Evolutionary conservation across 2,888 invertebrate species (phyloP).

Genomic region (Synanthedon myopaeformis): DNA sequence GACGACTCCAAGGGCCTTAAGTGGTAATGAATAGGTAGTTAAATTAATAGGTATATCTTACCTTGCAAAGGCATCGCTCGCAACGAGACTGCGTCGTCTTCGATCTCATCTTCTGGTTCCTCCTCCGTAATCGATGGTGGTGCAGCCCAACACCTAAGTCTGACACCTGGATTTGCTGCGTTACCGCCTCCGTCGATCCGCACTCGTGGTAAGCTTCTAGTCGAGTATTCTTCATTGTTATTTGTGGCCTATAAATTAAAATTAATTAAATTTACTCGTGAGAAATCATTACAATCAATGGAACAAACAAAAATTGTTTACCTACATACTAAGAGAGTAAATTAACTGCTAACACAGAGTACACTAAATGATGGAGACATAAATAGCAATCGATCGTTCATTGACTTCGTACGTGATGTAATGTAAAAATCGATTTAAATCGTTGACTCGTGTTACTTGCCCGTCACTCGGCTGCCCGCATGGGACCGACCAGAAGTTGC

Average conservation of each 20-base stretch:
- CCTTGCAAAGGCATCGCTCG: conserved; percentile 74
- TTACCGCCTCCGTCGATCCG: conserved; percentile 77
- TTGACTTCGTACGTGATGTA: conserved; percentile 2
- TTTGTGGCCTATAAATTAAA: conserved; percentile 30
- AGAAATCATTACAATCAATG: too few species aligned
- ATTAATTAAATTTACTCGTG: neutral
- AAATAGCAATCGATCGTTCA: conserved; percentile 1
- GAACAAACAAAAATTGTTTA: neutral
- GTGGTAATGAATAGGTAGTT: neutral
- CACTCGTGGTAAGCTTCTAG: conserved; percentile 71
- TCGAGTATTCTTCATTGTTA: conserved; percentile 54
- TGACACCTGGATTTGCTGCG: conserved; percentile 71
- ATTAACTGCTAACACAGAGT: neutral
- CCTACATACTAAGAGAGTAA: neutral
- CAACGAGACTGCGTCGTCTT: conserved; percentile 74
- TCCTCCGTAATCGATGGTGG: conserved; percentile 78
- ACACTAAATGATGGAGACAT: neutral
- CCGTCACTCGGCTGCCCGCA: neutral
- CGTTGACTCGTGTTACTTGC: conserved; percentile 2
- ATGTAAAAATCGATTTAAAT: conserved; percentile 3
- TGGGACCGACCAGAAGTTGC: neutral
- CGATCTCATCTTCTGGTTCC: conserved; percentile 72
- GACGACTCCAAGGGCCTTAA: too few species aligned
- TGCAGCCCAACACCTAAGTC: conserved; percentile 71
- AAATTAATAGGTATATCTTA: conserved; percentile 36